These are phyloP conservation scores for Mythimna albipuncta DNA, from an alignment of 2,888 invertebrate genomes.

Conservation along the genomic window DNA sequence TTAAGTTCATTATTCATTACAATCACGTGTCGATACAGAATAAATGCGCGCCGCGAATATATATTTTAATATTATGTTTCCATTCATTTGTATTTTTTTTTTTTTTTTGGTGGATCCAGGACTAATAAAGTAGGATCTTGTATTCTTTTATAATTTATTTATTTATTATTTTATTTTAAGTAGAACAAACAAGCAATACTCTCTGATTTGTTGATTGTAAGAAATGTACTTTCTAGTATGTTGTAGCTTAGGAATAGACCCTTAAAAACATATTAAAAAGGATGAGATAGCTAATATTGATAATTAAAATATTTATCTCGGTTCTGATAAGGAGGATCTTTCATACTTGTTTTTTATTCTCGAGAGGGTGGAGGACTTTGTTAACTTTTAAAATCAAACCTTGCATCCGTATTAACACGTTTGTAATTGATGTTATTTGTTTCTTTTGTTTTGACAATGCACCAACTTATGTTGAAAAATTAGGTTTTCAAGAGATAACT, in stretches of 20 bases:
- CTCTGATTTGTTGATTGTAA: not conserved
- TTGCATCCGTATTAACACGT: not conserved
- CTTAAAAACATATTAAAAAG: not conserved
- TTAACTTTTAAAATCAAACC: slow-evolving; percentile 2
- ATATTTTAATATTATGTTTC: slow-evolving; percentile 29
- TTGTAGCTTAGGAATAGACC: slow-evolving; percentile 7
- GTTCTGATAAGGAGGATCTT: slow-evolving; percentile 26
- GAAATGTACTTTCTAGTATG: not conserved
- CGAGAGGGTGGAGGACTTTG: not conserved
- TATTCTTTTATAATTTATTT: slow-evolving; percentile 33
- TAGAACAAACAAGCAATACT: not conserved
- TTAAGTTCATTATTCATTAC: slow-evolving; percentile 24
- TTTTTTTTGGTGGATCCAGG: slow-evolving; percentile 26
- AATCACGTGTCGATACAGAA: slow-evolving; percentile 4
- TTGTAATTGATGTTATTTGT: slow-evolving; percentile 11
- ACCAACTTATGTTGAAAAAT: not conserved
- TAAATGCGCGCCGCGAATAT: slow-evolving; percentile 10
- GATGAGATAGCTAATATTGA: not conserved
- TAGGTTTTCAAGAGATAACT: not conserved
- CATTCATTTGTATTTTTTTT: slow-evolving; percentile 33
- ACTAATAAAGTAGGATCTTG: slow-evolving; percentile 46
- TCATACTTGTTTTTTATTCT: slow-evolving; percentile 10
- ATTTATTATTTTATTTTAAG: slow-evolving; percentile 32
- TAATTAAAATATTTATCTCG: not conserved
- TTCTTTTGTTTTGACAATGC: slow-evolving; percentile 6